Base-by-base conservation (phyloP, 2,888 invertebrate genomes). In the Frankliniella fusca region DNA sequence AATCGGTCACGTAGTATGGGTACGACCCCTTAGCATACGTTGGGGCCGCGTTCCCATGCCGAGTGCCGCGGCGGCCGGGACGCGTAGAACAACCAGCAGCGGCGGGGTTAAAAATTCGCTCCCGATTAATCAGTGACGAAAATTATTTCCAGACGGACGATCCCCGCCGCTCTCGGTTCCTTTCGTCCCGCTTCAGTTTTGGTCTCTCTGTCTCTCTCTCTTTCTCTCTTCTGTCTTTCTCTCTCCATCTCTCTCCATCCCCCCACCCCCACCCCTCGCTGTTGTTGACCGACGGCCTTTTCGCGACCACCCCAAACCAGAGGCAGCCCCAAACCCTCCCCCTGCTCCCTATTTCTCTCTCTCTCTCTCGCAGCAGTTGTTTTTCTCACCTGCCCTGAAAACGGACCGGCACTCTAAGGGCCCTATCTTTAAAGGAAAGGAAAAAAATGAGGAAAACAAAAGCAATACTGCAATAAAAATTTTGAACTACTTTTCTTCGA, bases 231-330 rank as follows among this genome's bases (percentile, higher is more conserved):
- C 70, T 11, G 65, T 76, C 27, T 81, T 20, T 82, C 48, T 23
- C 61, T 80, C 81, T 76, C 81, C 10, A 61, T 82, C 23, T 11
- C 28, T 82, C 49, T 70, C n/a, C n/a, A 50, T 18, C 82, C 81
- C 84, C 83, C 82, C 84, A 80, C 82, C 82, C 80, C 82, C 82
- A 80, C 82, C 83, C 84, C 84, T 38, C 38, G 5, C 38, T 38
- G 38, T 38, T 38, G 38, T 38, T 38, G 38, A 38, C 38, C 38
- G 38, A 5, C 38, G 38, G 38, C 38, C 3, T 38, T 38, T 38
- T 38, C 38, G 38, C 38, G 38, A 38, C 38, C 38, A 38, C 38
- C 38, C 38, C 38, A 38, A 2, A 38, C 38, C 38, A 38, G 38
- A 38, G 38, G 38, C 38, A 38, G 38, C 38, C 3, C 38, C 38